Evolutionary conservation across 2,888 invertebrate genomes (phyloP), one percentile per base, ranked within the genome.

Genomic region (Cynaeus angustus): DNA sequence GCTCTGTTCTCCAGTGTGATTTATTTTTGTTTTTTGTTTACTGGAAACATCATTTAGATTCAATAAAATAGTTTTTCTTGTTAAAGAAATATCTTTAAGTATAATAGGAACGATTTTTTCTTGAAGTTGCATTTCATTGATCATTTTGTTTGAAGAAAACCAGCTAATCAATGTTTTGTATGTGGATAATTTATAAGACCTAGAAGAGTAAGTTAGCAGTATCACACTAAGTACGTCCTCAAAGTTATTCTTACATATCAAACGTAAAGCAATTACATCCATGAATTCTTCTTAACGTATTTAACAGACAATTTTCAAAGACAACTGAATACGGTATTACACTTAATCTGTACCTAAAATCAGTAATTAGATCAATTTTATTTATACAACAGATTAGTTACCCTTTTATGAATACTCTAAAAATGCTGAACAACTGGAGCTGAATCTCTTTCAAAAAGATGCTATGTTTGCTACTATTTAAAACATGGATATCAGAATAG

Each of bases 251-350:
- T 46, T 46, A 46, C 46, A 16, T 1, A 1, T 46, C 46, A 16
- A 16, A 14, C 14, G 8, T 14, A 16, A 46, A 46, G 8, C 46
- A 46, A 13, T 13, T 9, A 16, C 46, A 46, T 1, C 4, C 16
- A 16, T 46, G 14, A 9, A 16, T 46, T 16, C 46, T 46, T 16
- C 7, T 46, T 16, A 46, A 16, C 5, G 46, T 46, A 46, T 14
- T 16, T 8, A 16, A 16, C 3, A 46, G 14, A 46, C 13, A 9
- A 16, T 52, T 62, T 26, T 21, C 37, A 1, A 62, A 9, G 6
- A 38, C 52, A 13, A 38, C 16, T 10, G 62, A 33, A 62, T 52
- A 62, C 38, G 62, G 62, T 16, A 61, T 33, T 5, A 61, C 13
- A 61, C 16, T 46, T 46, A 46, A 10, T 7, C 38, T 38, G 50